Conservation (phyloP, 2,888 invertebrate genomes). For the Mythimna loreyi region DNA sequence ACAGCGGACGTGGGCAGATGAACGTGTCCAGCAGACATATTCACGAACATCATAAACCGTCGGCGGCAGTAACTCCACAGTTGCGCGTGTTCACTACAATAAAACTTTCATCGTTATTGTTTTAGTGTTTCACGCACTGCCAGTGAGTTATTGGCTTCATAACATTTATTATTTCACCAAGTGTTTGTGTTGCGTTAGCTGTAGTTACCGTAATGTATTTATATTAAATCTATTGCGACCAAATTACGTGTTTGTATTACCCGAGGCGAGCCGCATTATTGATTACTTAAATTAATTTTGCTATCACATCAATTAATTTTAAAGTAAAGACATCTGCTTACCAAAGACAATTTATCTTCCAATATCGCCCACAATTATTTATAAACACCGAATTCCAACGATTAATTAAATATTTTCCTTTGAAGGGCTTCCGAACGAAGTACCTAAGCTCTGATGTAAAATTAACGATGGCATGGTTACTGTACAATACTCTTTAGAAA, state of each 20-base stretch:
- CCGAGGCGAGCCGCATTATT: constrained; percentile 21
- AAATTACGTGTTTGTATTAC: constrained; percentile 28
- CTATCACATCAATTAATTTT: constrained; percentile 31
- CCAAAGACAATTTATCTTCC: constrained; percentile 29
- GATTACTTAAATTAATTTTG: constrained; percentile 38
- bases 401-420: constrained; percentile 36
- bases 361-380: constrained; percentile 43
- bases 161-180: constrained; percentile 15
- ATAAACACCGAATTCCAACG: constrained; percentile 25
- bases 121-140: background rate
- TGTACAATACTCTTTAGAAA: background rate
- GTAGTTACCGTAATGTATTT: background rate
- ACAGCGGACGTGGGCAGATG: background rate
- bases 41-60: background rate
- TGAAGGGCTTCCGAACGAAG: background rate
- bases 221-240: constrained; percentile 11
- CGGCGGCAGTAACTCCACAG: background rate
- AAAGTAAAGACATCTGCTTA: constrained; percentile 39
- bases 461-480: background rate
- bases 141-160: constrained; percentile 19
- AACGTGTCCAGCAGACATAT: background rate
- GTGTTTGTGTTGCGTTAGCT: constrained; percentile 4
- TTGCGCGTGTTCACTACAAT: constrained; percentile 5
- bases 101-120: constrained; percentile 15
- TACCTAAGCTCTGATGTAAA: background rate